Conservation (phyloP, 2,113 vertebrate genomes). For the Apistogramma diplotaenia region DNA sequence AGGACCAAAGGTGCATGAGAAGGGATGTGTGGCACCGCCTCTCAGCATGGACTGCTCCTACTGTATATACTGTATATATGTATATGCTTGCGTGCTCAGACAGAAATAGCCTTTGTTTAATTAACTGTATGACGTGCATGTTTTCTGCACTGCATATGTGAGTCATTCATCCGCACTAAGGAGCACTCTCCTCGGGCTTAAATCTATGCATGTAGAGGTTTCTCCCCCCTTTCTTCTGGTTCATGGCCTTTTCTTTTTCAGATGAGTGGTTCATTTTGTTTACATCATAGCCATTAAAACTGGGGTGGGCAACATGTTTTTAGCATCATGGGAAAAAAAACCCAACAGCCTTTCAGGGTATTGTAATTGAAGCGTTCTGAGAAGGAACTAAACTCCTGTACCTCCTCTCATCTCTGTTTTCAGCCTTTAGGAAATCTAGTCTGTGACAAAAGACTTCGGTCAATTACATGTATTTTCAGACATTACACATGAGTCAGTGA, state of each 20-base stretch:
- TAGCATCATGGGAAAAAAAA: background rate
- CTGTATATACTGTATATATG: background rate
- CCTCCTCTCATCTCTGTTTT: background rate
- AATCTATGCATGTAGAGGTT: slow-evolving; percentile 6
- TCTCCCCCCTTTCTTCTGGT: background rate
- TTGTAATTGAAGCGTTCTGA: background rate
- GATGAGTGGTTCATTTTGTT: background rate
- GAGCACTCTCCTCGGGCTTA: slow-evolving; percentile 46
- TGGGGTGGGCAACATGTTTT: background rate
- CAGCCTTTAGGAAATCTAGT: background rate
- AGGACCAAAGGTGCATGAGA: background rate
- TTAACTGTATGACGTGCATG: slow-evolving; percentile 10
- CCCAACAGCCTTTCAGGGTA: background rate
- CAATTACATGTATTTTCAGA: background rate
- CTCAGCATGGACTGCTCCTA: background rate
- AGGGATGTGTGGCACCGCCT: background rate
- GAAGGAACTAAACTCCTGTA: background rate
- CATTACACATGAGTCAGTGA: background rate
- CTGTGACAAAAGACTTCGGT: background rate
- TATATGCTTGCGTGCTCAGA: background rate
- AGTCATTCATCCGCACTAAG: slow-evolving; percentile 31
- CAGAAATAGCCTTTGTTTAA: slow-evolving; percentile 55
- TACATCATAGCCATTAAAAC: background rate
- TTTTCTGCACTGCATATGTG: slow-evolving; percentile 6
- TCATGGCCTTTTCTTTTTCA: background rate